Conservation (phyloP, 2,797 vertebrate species). For the Discoglossus pictus region DNA sequence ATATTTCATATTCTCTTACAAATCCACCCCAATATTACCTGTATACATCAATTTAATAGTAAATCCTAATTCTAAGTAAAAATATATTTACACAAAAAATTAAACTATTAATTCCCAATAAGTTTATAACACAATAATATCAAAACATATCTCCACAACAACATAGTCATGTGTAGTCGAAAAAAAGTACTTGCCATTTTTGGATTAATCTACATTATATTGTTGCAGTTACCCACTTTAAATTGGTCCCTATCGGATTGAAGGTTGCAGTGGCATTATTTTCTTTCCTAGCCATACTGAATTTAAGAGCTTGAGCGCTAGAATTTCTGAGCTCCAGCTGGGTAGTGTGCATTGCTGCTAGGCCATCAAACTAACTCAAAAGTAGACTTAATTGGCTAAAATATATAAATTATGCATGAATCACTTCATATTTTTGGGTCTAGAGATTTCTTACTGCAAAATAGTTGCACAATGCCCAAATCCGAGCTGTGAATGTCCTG, state of each 20-base stretch:
- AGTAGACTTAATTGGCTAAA: constrained; percentile 48
- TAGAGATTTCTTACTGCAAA: constrained; percentile 45
- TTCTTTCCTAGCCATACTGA: constrained; percentile 24
- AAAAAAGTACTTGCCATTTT: constrained; percentile 2
- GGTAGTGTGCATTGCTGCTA: constrained; percentile 35
- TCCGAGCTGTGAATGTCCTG: constrained; percentile 40
- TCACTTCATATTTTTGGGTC: constrained; percentile 44
- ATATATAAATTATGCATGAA: constrained; percentile 52
- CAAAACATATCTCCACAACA: too few species aligned
- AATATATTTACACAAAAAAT: not conserved
- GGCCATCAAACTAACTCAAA: constrained; percentile 50
- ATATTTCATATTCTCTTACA: constrained; percentile 17
- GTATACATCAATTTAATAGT: not conserved
- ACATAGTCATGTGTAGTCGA: not conserved
- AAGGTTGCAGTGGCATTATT: constrained; percentile 37
- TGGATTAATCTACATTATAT: constrained; percentile 13
- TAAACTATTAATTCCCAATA: not conserved
- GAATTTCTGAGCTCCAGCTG: constrained; percentile 44
- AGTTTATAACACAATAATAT: not conserved
- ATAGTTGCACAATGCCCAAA: constrained; percentile 42
- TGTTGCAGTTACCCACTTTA: constrained; percentile 16
- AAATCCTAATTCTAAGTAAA: not conserved
- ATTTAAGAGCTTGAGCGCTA: constrained; percentile 35
- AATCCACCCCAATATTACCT: not conserved
- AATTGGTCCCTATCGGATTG: constrained; percentile 37